Evolutionary conservation across 2,797 vertebrate genomes (phyloP).

Genomic region (Chaenodraco wilsoni): DNA sequence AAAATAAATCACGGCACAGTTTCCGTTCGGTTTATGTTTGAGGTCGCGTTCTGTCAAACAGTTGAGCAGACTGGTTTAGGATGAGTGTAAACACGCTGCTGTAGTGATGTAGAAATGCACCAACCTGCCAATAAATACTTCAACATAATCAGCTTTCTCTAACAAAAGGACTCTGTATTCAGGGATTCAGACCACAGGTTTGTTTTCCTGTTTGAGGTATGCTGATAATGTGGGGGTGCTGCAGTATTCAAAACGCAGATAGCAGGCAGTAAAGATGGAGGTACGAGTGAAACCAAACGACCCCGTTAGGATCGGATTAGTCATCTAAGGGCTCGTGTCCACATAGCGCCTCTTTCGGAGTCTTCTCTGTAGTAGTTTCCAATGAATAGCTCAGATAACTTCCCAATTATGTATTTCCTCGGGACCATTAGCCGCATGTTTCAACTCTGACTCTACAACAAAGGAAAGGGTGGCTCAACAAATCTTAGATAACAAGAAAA

Average conservation of each 20-base stretch:
- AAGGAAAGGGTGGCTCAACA: too few species aligned
- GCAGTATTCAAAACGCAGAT: constrained; percentile 17
- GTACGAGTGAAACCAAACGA: not conserved
- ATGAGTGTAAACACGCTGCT: constrained; percentile 46
- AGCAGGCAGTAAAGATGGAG: not conserved
- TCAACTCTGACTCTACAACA: too few species aligned
- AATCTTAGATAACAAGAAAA: too few species aligned
- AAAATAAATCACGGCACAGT: constrained; percentile 40
- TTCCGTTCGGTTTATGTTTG: constrained; percentile 50
- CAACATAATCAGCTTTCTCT: constrained; percentile 62
- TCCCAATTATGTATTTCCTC: too few species aligned
- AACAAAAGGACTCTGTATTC: constrained; percentile 59
- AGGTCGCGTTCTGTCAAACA: constrained; percentile 50
- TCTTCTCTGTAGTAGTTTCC: too few species aligned
- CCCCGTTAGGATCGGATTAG: constrained; percentile 51
- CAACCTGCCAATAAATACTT: constrained; percentile 45
- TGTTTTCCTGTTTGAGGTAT: constrained; percentile 23
- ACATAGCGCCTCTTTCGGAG: too few species aligned
- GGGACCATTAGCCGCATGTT: too few species aligned
- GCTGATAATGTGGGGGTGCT: constrained; percentile 30
- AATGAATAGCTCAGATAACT: too few species aligned
- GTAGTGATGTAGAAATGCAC: constrained; percentile 25
- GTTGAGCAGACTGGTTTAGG: constrained; percentile 25
- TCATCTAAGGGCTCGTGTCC: constrained; percentile 8
- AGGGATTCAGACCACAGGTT: constrained; percentile 19